A percentile compares a stretch with the other conserved stretches of the same genome.
phyloP scores from a whole-genome alignment of 2,113 vertebrate species.

The Malurus cyaneus region DNA sequence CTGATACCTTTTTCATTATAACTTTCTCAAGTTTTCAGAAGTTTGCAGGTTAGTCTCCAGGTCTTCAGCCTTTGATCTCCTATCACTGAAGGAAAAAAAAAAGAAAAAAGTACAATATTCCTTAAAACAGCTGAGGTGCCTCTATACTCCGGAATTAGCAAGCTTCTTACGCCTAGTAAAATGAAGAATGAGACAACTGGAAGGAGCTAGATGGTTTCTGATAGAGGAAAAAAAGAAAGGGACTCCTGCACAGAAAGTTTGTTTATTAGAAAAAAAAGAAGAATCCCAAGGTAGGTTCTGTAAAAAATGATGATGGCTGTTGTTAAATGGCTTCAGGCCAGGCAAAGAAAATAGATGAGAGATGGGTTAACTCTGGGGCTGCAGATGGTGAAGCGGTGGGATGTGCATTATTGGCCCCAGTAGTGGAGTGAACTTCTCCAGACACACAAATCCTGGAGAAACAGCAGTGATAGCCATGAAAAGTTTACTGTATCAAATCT shows the following conservation, averaged over 20 bases:
- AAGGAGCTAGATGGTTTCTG: background rate
- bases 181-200: background rate
- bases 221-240: background rate
- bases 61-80: background rate
- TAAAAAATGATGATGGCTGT: background rate
- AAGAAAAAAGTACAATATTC: background rate
- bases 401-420: background rate
- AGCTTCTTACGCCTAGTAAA: background rate
- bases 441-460: background rate
- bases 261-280: background rate
- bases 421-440: background rate
- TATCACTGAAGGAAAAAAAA: background rate
- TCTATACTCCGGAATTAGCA: background rate
- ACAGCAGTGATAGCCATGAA: background rate
- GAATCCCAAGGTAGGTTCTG: background rate
- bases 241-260: background rate
- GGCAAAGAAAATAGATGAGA: background rate
- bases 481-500: background rate
- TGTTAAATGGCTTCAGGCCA: background rate
- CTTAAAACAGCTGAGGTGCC: background rate
- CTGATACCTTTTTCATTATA: background rate
- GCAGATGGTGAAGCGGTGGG: background rate
- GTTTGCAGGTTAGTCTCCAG: background rate
- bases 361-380: background rate
- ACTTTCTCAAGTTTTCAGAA: background rate